Evolutionary conservation across 2,113 vertebrate species (phyloP).

Genomic region (Montifringilla adamsi): DNA sequence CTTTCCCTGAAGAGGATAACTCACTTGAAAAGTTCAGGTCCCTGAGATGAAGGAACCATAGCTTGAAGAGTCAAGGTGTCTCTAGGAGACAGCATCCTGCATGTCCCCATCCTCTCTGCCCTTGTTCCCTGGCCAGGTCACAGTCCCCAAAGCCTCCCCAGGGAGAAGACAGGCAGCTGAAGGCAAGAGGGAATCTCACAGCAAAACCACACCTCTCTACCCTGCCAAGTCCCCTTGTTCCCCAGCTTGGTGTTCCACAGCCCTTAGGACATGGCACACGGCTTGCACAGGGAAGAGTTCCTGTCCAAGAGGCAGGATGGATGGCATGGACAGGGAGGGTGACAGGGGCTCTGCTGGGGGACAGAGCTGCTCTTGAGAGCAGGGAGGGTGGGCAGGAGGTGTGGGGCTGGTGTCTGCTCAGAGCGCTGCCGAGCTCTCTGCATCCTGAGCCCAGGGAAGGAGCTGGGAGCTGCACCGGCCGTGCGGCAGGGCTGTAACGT

Average conservation of each 20-base stretch:
- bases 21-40: neutral
- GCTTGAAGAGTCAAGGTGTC: neutral
- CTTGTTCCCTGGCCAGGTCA: neutral
- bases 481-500: neutral
- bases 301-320: neutral
- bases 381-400: neutral
- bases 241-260: neutral
- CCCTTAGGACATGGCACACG: neutral
- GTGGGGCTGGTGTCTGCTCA: neutral
- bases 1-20: neutral
- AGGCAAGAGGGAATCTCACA: neutral
- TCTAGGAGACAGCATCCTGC: neutral
- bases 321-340: neutral
- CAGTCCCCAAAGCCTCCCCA: neutral
- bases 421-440: neutral
- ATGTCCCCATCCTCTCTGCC: neutral
- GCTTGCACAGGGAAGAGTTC: neutral
- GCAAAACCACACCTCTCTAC: neutral
- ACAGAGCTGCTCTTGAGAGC: neutral
- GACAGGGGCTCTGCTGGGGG: neutral
- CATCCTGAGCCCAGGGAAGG: neutral
- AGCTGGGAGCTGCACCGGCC: neutral
- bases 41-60: neutral
- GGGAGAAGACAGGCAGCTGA: neutral
- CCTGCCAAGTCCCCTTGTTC: neutral